A percentile compares a stretch with the other conserved stretches of the same genome.
Conservation (phyloP, 1,140 invertebrate species). For the Drosophila pruinosa region DNA sequence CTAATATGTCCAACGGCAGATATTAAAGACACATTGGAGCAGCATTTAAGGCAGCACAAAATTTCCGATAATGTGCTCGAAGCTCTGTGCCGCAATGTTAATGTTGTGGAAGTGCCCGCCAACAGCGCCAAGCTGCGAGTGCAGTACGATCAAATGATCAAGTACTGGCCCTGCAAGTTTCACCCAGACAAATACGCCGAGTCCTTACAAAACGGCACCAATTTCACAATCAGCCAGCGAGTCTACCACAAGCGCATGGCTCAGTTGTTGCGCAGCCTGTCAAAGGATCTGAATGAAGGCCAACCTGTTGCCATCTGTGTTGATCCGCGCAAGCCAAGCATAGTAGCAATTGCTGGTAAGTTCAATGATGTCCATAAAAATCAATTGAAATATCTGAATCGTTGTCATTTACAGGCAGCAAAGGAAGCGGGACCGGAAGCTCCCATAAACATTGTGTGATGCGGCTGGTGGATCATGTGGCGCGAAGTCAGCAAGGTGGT, state of each 20-base stretch:
- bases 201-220: conserved; percentile 85
- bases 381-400: background rate
- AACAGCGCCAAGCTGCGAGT: conserved; percentile 85
- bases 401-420: conserved; percentile 48
- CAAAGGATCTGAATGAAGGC: conserved; percentile 60
- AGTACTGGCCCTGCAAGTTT: conserved; percentile 93
- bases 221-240: conserved; percentile 86
- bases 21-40: conserved; percentile 34
- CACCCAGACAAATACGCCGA: conserved; percentile 90
- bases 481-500: conserved; percentile 91
- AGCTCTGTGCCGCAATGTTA: conserved; percentile 83
- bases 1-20: conserved; percentile 84
- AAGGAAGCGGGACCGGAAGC: conserved; percentile 84
- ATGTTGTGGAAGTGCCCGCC: conserved; percentile 85
- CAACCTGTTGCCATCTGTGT: conserved; percentile 86
- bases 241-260: conserved; percentile 86
- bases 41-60: conserved; percentile 41
- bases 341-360: conserved; percentile 87
- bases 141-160: conserved; percentile 87
- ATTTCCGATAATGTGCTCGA: conserved; percentile 50
- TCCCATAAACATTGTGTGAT: conserved; percentile 93
- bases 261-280: conserved; percentile 47
- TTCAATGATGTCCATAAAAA: background rate
- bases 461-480: conserved; percentile 93
- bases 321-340: conserved; percentile 86